Conservation (phyloP, 2,888 invertebrate genomes). For the Odontothrips loti region DNA sequence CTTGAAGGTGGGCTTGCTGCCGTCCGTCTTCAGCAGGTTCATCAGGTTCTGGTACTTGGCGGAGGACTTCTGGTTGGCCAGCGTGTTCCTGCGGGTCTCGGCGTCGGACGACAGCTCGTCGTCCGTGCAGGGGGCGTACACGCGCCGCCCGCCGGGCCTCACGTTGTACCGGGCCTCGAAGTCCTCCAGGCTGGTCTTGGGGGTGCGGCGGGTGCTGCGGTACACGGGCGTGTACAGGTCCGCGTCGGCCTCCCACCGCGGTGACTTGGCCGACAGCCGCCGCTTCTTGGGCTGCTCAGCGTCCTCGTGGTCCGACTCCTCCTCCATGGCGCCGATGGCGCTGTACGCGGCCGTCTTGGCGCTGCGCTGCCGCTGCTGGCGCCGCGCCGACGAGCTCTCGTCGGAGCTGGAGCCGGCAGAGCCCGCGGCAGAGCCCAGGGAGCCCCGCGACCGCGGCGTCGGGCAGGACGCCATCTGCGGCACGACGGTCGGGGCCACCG, state of each 20-base stretch:
- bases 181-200: neutral
- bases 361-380: conserved; percentile 14
- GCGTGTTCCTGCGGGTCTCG: neutral
- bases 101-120: neutral
- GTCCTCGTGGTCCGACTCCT: neutral
- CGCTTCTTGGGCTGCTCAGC: neutral
- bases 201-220: neutral
- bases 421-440: neutral
- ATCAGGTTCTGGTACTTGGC: neutral
- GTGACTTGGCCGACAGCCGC: neutral
- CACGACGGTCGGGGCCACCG: conserved; percentile 1
- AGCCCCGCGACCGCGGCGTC: neutral
- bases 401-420: neutral
- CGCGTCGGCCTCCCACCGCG: neutral
- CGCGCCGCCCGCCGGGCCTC: neutral
- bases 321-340: conserved; percentile 3
- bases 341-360: neutral
- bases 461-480: neutral
- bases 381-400: neutral
- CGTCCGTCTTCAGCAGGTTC: neutral
- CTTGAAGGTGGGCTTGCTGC: neutral
- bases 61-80: neutral
- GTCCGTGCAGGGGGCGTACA: neutral
- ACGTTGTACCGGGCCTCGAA: neutral
- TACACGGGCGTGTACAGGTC: neutral